A percentile compares a stretch with the other conserved stretches of the same genome.
phyloP scores from a whole-genome alignment of 2,888 invertebrate species.

The Invenusta paracnida region DNA sequence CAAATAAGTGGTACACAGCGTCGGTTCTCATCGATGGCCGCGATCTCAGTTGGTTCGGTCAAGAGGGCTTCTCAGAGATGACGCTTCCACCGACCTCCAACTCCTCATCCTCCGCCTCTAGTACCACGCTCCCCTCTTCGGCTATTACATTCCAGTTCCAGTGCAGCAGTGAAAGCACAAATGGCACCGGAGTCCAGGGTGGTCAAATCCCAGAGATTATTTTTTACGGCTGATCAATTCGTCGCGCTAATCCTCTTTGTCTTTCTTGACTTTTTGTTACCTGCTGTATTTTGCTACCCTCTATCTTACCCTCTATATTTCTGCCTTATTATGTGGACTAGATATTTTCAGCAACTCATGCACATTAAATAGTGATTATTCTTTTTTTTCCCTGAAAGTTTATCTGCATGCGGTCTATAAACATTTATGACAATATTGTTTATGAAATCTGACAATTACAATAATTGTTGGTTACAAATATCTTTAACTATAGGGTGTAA shows the following conservation, averaged over 20 bases:
- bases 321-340: no score
- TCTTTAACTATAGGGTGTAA: no score
- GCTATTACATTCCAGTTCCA: constrained; percentile 93
- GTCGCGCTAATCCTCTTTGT: background rate
- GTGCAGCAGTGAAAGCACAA: constrained; percentile 91
- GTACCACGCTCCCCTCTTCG: constrained; percentile 65
- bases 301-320: no score
- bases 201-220: constrained; percentile 94
- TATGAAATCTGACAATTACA: no score
- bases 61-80: constrained; percentile 67
- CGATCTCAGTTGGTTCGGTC: constrained; percentile 90
- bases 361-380: no score
- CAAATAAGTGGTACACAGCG: constrained; percentile 87
- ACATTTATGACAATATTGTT: no score
- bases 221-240: constrained; percentile 77
- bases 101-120: background rate
- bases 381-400: no score
- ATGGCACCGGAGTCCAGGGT: constrained; percentile 92
- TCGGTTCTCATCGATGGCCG: constrained; percentile 88
- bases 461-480: no score
- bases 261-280: no score
- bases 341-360: no score
- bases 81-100: background rate
- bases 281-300: no score
- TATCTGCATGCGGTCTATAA: no score